These are phyloP conservation scores for Megathymus violae DNA, from an alignment of 1,140 invertebrate species.

Conservation along the genomic window DNA sequence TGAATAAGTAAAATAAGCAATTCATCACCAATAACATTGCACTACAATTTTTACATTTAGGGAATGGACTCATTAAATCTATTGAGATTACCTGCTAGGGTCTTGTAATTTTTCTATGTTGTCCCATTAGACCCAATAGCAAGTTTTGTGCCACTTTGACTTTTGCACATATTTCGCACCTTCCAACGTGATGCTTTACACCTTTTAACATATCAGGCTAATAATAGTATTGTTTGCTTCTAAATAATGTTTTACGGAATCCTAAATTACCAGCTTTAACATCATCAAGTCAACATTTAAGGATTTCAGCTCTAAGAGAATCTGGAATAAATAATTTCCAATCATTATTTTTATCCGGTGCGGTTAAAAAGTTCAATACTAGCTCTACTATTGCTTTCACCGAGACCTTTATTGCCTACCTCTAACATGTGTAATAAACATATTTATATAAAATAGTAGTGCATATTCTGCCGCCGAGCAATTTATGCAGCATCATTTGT, in stretches of 20 bases:
- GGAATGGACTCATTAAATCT: conserved; percentile 45
- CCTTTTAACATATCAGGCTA: conserved; percentile 12
- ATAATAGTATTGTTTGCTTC: conserved; percentile 25
- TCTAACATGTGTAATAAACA: no score
- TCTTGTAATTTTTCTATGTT: conserved; percentile 36
- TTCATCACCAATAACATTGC: conserved; percentile 44
- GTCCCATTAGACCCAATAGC: conserved; percentile 38
- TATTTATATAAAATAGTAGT: no score
- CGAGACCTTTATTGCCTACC: no score
- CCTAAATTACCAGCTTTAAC: conserved; percentile 34
- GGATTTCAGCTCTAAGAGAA: neutral
- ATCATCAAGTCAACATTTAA: conserved; percentile 31
- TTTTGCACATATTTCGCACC: conserved; percentile 46
- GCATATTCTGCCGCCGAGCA: no score
- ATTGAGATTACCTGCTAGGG: conserved; percentile 42
- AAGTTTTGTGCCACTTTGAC: conserved; percentile 35
- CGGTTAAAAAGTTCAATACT: no score
- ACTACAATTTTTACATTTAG: conserved; percentile 39
- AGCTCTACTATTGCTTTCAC: no score
- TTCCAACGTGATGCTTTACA: conserved; percentile 38
- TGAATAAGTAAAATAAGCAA: conserved; percentile 40
- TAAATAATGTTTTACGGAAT: conserved; percentile 18
- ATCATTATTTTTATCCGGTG: conserved; percentile 22
- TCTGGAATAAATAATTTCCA: conserved; percentile 32
- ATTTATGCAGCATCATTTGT: no score